Evolutionary conservation across 2,888 invertebrate genomes (phyloP), one percentile per base, ranked within the genome.

Genomic region (Tenthredo livida): DNA sequence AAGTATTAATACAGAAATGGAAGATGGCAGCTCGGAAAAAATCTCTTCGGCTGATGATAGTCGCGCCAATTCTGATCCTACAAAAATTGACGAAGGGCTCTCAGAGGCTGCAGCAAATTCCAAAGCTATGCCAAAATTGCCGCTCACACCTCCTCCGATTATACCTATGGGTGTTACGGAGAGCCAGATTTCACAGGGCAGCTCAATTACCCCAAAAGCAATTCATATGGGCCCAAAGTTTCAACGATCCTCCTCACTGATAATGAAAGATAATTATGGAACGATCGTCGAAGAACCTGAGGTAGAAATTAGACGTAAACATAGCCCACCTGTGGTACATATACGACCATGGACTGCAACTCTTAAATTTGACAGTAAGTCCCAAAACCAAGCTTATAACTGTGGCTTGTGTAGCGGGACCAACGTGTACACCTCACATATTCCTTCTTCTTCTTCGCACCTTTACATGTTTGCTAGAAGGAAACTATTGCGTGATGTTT

Each of bases 341-440:
- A 83, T 83, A 12, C 83, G 83, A 37, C 83, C 83, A 47, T 83
- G 83, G 83, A 83, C 67, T 10, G 67, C 83, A 47, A 50, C 70
- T 33, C 21, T 67, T 67, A 61, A 40, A 21, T 50, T 15, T 83
- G 29, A 83, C 83, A 43, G 83, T 83, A 83, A 83, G 83, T 83
- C 83, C 83, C 83, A 83, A 67, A 17, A 83, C 67, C 65, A 83
- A 83, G 83, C 83, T 83, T 83, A 47, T 83, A 83, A 83, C 83
- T 83, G 83, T 83, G 83, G 83, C 83, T 83, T 83, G 83, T 83
- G 83, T 83, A 83, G 83, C 47, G 83, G 83, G 83, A 83, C 83
- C 83, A 83, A 61, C 47, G 61, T 29, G 17, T 67, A 83, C 50
- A 29, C 67, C 67, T 67, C 33, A 83, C 47, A 47, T 70, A 83